phyloP scores from a whole-genome alignment of 2,113 vertebrate species.

The Amphilophus citrinellus region DNA sequence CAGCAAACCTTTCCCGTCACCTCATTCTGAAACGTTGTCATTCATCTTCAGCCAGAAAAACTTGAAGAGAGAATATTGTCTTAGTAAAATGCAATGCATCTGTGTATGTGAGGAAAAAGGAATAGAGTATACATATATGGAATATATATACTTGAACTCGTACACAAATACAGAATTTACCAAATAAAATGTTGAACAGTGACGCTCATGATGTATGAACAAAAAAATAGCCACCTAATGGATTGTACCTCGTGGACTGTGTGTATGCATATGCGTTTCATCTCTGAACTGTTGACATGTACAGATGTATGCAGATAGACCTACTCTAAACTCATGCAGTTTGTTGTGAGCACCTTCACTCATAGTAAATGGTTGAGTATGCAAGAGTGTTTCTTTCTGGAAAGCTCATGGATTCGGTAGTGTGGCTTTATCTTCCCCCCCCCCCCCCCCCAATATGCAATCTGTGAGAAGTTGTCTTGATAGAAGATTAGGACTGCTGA shows the following conservation, averaged over 20 bases:
- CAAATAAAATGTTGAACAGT: slow-evolving; percentile 64
- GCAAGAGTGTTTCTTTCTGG: slow-evolving; percentile 59
- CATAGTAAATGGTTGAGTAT: slow-evolving; percentile 54
- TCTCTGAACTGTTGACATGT: slow-evolving; percentile 55
- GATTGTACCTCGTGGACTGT: slow-evolving; percentile 51
- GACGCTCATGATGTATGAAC: slow-evolving; percentile 48
- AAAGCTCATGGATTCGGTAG: slow-evolving; percentile 48
- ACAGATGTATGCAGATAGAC: slow-evolving; percentile 51
- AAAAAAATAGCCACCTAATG: slow-evolving; percentile 47
- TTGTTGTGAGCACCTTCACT: slow-evolving; percentile 57
- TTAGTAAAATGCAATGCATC: slow-evolving; percentile 49
- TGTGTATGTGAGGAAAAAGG: slow-evolving; percentile 45
- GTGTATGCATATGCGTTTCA: slow-evolving; percentile 59
- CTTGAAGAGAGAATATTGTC: slow-evolving; percentile 58
- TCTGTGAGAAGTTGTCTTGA: slow-evolving; percentile 54
- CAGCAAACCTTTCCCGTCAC: slow-evolving; percentile 75
- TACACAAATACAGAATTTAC: slow-evolving; percentile 69
- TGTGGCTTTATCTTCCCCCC: slow-evolving; percentile 69
- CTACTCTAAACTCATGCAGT: slow-evolving; percentile 36
- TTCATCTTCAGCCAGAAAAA: slow-evolving; percentile 50
- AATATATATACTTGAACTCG: slow-evolving; percentile 57
- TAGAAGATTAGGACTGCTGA: not conserved
- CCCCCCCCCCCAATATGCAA: slow-evolving; percentile 65
- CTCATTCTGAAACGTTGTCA: slow-evolving; percentile 23
- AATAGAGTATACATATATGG: slow-evolving; percentile 43